Base-by-base conservation (phyloP, 1,140 invertebrate species). In the Leptopilina boulardi region DNA sequence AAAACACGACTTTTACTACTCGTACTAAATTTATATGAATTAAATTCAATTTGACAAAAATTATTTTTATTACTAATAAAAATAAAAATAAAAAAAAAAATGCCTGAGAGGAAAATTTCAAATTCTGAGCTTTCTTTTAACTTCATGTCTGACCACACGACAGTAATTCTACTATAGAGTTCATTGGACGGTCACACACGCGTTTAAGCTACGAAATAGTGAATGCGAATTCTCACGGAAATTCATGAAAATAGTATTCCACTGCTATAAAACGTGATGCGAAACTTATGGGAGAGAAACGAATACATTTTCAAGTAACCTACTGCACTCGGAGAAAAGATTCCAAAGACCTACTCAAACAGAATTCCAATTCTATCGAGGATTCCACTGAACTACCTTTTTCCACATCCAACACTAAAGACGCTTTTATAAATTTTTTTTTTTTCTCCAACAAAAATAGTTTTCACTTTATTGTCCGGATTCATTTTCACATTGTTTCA, bases 241-340 rank as follows among this genome's bases (percentile, higher is more conserved):
- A 66, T 66, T 30, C 59, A 66, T 66, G 59, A 66, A 66, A 66
- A 30, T 66, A 13, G 59, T 30, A 66, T 30, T n/a, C 59, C 6
- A 3, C 23, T n/a, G 26, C 21, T 30, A 66, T 66, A 66, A 66
- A 66, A 66, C 59, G 59, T 34, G 23, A 30, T 30, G 26, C 11
- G 59, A 30, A 66, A 66, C 59, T 66, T 66, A n/a, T 30, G 23
- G 59, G 26, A 56, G 5, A 38, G 34, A 30, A 66, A 30, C 59
- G 59, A 66, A 66, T 66, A 30, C 59, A 66, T 66, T 66, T 66
- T 66, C 59, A 66, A 23, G 26, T 34, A 66, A 66, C 59, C 26
- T 66, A n/a, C 59, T 66, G 26, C 59, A n/a, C 21, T 26, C 10
- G 11, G 13, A 66, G 59, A 66, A 66, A 66, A 23, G 59, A 66